Conservation (phyloP, 2,888 invertebrate genomes). For the Notocelia uddmanniana region DNA sequence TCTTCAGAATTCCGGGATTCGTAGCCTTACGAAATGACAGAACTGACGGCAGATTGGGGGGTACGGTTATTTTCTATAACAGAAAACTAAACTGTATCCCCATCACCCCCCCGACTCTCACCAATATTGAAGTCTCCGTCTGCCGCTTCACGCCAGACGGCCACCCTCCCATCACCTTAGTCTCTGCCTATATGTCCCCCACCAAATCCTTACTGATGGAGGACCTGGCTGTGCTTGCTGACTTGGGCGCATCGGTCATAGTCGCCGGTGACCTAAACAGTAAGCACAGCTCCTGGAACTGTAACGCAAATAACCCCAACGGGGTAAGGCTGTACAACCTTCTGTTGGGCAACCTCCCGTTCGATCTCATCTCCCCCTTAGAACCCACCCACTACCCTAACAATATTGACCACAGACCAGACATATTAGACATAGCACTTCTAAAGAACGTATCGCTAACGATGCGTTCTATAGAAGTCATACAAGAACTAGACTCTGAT, state of each 20-base stretch:
- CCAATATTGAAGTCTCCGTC: background rate
- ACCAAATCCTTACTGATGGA: background rate
- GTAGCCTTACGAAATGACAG: background rate
- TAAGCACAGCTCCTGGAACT: background rate
- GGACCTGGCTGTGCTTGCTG: background rate
- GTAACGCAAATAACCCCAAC: background rate
- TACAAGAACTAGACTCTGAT: slow-evolving; percentile 2
- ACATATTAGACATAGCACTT: background rate
- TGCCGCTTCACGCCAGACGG: background rate
- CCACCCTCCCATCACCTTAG: background rate
- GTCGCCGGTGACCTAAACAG: slow-evolving; percentile 7
- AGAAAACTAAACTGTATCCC: background rate
- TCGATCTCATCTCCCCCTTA: background rate
- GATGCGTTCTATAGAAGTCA: too few species aligned
- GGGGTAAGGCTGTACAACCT: background rate
- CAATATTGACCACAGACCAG: background rate
- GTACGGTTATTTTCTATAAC: too few species aligned
- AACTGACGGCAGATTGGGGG: too few species aligned
- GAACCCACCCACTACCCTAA: too few species aligned
- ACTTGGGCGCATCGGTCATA: background rate
- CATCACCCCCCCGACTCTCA: background rate
- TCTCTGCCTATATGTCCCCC: background rate
- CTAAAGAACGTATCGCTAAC: slow-evolving; percentile 4
- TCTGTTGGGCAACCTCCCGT: background rate
- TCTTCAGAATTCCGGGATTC: background rate